Base-by-base conservation (phyloP, 2,888 invertebrate genomes). In the Ceratothoa steindachneri region DNA sequence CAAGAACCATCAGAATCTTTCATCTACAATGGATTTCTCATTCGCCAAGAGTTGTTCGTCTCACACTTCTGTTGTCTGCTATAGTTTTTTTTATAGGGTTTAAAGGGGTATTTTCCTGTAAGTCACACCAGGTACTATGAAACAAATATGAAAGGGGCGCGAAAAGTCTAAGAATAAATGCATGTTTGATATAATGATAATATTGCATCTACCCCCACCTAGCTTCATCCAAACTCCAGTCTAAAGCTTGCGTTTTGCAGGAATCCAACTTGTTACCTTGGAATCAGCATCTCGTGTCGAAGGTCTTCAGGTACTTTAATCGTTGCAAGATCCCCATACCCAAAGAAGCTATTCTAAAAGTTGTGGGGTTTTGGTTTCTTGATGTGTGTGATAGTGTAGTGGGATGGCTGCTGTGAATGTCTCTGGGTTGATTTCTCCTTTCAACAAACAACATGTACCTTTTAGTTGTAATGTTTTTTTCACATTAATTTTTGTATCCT, bases 231-330 rank as follows among this genome's bases (percentile, higher is more conserved):
- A 71, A 69, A 71, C 73, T 74, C 69, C 73, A 74, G 71, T 77
- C 77, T 77, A 77, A 77, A 77, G 73, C 73, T 77, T 77, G 73
- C 77, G 77, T 77, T 77, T 77, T 77, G 77, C 77, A 77, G 77
- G 77, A 73, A 69, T 71, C 27, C 60, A 60, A 1, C 60, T 60
- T 1, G 60, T 41, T 41, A 5, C 12, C 22, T 60, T 60, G 60
- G 60, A 60, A 24, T 60, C 60, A 60, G 12, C 60, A 60, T 60
- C 60, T 60, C 22, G 24, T 60, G 60, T 41, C 41, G 41, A 41
- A 60, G 27, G 27, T 60, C 60, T 60, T 60, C 60, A 60, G 60
- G 60, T 60, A 60, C 60, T 4, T 60, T 41, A 41, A 60, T 24
- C 60, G 27, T 60, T 24, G 27, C 60, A 60, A 60, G 60, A 60